Evolutionary conservation across 1,140 invertebrate genomes (phyloP).

Genomic region (Mamestra configurata): DNA sequence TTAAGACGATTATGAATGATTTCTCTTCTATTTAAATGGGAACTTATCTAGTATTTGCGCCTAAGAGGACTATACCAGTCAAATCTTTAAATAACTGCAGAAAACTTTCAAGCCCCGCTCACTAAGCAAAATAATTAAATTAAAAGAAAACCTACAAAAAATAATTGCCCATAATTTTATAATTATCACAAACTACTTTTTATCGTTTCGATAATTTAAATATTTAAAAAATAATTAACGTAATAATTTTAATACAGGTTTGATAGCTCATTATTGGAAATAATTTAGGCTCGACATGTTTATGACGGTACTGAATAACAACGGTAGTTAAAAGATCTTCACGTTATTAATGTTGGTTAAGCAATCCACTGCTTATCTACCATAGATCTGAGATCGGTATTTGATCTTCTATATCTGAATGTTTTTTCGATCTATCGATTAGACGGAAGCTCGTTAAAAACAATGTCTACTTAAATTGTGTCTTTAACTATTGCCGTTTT

Average conservation of each 20-base stretch:
- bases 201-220: constrained; percentile 19
- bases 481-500: too few species aligned
- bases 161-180: constrained; percentile 31
- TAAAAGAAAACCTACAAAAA: not conserved
- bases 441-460: not conserved
- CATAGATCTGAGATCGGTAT: constrained; percentile 24
- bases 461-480: too few species aligned
- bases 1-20: too few species aligned
- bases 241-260: constrained; percentile 32
- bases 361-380: constrained; percentile 4
- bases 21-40: too few species aligned
- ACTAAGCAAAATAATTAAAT: constrained; percentile 3
- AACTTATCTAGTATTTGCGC: too few species aligned
- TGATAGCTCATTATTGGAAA: constrained; percentile 28
- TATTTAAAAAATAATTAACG: constrained; percentile 29
- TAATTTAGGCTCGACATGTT: constrained; percentile 32
- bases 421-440: constrained; percentile 1
- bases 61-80: too few species aligned
- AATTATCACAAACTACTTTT: constrained; percentile 31
- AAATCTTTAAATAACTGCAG: too few species aligned
- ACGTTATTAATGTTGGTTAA: not conserved
- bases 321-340: constrained; percentile 4
- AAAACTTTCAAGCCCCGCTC: not conserved
- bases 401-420: constrained; percentile 17
- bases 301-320: not conserved